Percentiles rank a stretch among this genome's conserved stretches.
These are phyloP conservation scores for Toxotes lorentzi DNA, from an alignment of 2,797 vertebrate genomes.

Conservation along the genomic window DNA sequence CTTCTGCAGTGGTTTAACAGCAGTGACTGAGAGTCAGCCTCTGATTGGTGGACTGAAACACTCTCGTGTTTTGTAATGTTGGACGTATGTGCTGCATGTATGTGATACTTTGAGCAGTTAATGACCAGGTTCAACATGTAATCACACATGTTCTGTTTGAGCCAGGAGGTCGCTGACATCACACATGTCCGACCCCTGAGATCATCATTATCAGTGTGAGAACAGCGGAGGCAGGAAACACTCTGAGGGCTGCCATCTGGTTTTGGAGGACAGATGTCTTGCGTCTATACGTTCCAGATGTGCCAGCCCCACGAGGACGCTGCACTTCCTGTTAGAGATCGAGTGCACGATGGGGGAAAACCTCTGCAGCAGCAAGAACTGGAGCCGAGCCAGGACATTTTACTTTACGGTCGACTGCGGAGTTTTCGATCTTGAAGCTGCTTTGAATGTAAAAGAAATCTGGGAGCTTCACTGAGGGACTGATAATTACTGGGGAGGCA, in stretches of 20 bases:
- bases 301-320: constrained; percentile 18
- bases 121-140: constrained; percentile 9
- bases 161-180: constrained; percentile 39
- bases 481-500: constrained; percentile 45
- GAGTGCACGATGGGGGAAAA: background rate
- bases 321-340: constrained; percentile 24
- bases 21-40: too few relatives aligned
- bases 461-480: background rate
- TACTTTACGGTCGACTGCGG: background rate
- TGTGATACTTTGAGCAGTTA: background rate
- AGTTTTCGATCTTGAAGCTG: background rate
- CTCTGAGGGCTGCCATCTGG: constrained; percentile 56
- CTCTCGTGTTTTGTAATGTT: background rate
- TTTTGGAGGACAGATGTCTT: constrained; percentile 62
- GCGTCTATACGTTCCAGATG: constrained; percentile 63
- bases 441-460: background rate
- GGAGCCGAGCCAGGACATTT: constrained; percentile 8
- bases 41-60: too few relatives aligned
- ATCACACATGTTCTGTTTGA: constrained; percentile 6
- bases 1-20: too few relatives aligned
- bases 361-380: background rate
- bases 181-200: constrained; percentile 57
- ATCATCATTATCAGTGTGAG: constrained; percentile 63
- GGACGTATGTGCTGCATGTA: background rate
- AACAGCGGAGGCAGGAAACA: constrained; percentile 45